phyloP scores from a whole-genome alignment of 2,113 vertebrate species.

The Odontophorus gujanensis region DNA sequence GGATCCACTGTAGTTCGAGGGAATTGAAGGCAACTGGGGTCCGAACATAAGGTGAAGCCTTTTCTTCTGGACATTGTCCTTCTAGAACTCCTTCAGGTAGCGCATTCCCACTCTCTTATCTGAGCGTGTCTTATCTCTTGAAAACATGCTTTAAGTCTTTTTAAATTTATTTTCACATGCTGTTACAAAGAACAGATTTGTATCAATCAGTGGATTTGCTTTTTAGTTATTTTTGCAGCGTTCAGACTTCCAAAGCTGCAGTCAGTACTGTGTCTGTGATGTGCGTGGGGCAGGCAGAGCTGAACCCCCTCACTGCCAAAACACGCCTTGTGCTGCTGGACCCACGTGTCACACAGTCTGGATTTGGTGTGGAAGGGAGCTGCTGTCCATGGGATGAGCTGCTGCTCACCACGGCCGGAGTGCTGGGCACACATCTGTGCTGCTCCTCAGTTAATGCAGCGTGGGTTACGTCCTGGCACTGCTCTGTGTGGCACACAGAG shows the following conservation, averaged over 20 bases:
- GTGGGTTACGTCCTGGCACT: too few relatives aligned
- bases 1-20: background rate
- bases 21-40: background rate
- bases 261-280: background rate
- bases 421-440: too few relatives aligned
- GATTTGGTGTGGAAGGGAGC: background rate
- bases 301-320: background rate
- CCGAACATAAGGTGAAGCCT: background rate
- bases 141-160: background rate
- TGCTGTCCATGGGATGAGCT: background rate
- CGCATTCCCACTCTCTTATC: background rate
- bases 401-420: too few relatives aligned
- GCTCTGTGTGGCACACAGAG: background rate
- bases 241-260: background rate
- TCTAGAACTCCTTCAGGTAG: background rate
- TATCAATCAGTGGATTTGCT: background rate
- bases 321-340: too few relatives aligned
- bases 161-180: background rate
- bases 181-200: background rate
- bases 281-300: too few relatives aligned
- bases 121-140: background rate
- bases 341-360: background rate
- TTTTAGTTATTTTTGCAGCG: background rate
- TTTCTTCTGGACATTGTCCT: background rate
- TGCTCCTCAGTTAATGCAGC: rapidly evolving